These are phyloP conservation scores for Phrynocephalus versicolor DNA, from an alignment of 2,113 vertebrate species.

Conservation along the genomic window DNA sequence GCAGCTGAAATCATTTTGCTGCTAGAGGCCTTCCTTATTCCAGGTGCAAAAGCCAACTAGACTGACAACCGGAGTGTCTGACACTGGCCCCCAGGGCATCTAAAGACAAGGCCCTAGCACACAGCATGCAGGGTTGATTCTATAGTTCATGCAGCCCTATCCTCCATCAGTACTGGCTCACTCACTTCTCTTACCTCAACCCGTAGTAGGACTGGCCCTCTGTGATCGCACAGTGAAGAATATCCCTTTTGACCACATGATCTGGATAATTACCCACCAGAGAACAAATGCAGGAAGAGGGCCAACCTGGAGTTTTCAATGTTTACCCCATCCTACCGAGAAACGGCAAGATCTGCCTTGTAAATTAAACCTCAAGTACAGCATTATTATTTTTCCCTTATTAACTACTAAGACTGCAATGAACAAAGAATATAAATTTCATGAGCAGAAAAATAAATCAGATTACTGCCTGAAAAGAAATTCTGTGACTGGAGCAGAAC, in stretches of 20 bases:
- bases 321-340: no score
- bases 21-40: not conserved
- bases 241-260: no score
- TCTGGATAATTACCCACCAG: no score
- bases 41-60: not conserved
- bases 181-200: not conserved
- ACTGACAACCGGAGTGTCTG: not conserved
- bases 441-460: not conserved
- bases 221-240: no score
- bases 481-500: not conserved
- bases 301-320: not conserved
- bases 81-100: not conserved
- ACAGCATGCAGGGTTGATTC: not conserved
- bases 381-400: not conserved
- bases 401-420: not conserved
- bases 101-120: not conserved
- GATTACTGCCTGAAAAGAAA: not conserved
- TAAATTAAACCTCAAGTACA: not conserved
- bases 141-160: not conserved
- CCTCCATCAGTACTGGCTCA: not conserved
- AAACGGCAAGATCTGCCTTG: not conserved
- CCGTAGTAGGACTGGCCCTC: not conserved
- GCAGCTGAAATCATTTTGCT: no score
- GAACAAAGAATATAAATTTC: not conserved
- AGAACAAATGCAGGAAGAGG: no score